phyloP scores from a whole-genome alignment of 1,140 invertebrate genomes.

The Papilio glaucus region DNA sequence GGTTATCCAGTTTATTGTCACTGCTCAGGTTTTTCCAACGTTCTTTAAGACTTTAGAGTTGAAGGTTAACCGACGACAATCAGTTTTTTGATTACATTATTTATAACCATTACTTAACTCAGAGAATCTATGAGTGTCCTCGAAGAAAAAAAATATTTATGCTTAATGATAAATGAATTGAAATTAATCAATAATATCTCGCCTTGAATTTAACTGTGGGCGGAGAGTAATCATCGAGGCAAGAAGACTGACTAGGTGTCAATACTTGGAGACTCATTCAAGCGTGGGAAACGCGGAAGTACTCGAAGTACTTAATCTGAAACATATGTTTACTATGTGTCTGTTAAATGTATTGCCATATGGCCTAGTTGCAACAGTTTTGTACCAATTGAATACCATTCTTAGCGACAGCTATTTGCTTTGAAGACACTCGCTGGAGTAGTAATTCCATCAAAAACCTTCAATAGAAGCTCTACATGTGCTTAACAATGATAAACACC shows the following conservation, averaged over 20 bases:
- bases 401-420: too few species aligned
- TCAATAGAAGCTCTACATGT: too few species aligned
- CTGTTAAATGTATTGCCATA: background rate
- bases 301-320: background rate
- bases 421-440: too few species aligned
- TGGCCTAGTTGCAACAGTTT: background rate
- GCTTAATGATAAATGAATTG: constrained; percentile 20
- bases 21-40: constrained; percentile 7
- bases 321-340: background rate
- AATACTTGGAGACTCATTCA: background rate
- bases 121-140: constrained; percentile 12
- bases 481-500: too few species aligned
- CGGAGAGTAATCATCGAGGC: constrained; percentile 3
- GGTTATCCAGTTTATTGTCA: constrained; percentile 18
- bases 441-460: too few species aligned
- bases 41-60: constrained; percentile 7
- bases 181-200: constrained; percentile 3
- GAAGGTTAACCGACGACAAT: constrained; percentile 13
- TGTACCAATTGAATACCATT: background rate
- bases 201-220: constrained; percentile 24
- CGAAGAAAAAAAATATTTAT: constrained; percentile 6
- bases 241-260: constrained; percentile 26
- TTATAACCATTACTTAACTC: constrained; percentile 5
- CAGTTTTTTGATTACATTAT: constrained; percentile 12
- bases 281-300: constrained; percentile 46